Percentiles rank a stretch among this genome's conserved stretches.
These are phyloP conservation scores for Syngnathus floridae DNA, from an alignment of 2,113 vertebrate genomes.

Conservation along the genomic window DNA sequence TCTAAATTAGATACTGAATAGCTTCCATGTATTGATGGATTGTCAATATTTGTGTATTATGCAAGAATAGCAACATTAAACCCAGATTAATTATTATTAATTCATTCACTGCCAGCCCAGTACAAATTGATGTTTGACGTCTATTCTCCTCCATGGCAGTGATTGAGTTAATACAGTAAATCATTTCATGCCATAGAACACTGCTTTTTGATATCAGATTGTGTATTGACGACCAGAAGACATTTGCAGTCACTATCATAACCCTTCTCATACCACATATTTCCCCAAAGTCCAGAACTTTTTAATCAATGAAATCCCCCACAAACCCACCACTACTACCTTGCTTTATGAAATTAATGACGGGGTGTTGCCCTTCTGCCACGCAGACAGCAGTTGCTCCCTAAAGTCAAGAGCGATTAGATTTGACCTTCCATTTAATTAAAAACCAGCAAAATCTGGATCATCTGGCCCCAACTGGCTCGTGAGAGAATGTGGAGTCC, in stretches of 20 bases:
- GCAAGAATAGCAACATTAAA: not conserved
- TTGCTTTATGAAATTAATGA: slow-evolving; percentile 65
- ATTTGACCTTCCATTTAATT: slow-evolving; percentile 74
- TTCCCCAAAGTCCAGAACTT: slow-evolving; percentile 60
- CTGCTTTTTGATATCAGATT: not conserved
- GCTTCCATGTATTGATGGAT: too few relatives aligned
- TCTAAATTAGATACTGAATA: too few relatives aligned
- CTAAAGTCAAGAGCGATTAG: slow-evolving; percentile 63
- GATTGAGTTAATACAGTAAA: not conserved
- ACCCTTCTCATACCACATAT: slow-evolving; percentile 20
- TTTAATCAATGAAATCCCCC: slow-evolving; percentile 65
- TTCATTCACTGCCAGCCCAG: too few relatives aligned
- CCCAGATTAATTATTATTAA: not conserved
- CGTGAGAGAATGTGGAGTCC: slow-evolving; percentile 33
- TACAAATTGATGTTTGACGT: too few relatives aligned
- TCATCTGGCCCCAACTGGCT: slow-evolving; percentile 47
- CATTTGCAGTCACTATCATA: slow-evolving; percentile 27
- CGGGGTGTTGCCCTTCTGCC: slow-evolving; percentile 56
- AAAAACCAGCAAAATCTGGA: slow-evolving; percentile 71
- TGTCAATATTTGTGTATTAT: not conserved
- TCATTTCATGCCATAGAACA: not conserved
- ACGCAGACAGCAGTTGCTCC: slow-evolving; percentile 61
- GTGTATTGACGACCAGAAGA: slow-evolving; percentile 5
- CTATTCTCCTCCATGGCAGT: too few relatives aligned
- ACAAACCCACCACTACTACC: not conserved